Percentiles rank a stretch among this genome's conserved stretches.
These are phyloP conservation scores for Gymnopithys bicolor DNA, from an alignment of 2,797 vertebrate species.

Conservation along the genomic window DNA sequence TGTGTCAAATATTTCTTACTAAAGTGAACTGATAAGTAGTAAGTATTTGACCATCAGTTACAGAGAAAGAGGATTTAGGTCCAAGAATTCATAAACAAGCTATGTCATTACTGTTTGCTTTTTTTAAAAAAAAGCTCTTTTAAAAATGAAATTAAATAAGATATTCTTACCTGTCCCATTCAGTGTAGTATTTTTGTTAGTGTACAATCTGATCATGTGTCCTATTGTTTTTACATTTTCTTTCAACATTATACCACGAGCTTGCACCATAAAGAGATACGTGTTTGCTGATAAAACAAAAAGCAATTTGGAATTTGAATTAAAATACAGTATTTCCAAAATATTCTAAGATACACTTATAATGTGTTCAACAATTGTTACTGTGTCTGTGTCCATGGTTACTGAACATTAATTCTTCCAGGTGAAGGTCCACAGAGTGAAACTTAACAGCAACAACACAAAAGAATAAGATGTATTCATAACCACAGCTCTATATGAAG, in stretches of 20 bases:
- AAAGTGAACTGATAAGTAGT: not conserved
- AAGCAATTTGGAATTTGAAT: slow-evolving; percentile 22
- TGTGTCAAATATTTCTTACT: not conserved
- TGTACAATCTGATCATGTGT: slow-evolving; percentile 95
- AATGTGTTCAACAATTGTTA: not conserved
- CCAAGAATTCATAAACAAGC: not conserved
- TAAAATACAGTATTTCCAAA: slow-evolving; percentile 31
- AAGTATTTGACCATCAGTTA: not conserved
- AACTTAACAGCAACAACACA: not conserved
- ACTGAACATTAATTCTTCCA: not conserved
- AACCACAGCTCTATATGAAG: not conserved
- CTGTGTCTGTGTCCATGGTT: not conserved
- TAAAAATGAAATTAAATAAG: not conserved
- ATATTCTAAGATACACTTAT: not conserved
- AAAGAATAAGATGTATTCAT: not conserved
- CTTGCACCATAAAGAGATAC: slow-evolving; percentile 98
- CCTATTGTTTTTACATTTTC: slow-evolving; percentile 96
- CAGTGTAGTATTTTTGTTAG: slow-evolving; percentile 93
- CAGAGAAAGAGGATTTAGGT: not conserved
- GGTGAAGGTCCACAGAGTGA: not conserved
- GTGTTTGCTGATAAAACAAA: slow-evolving; percentile 88
- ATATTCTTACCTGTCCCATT: slow-evolving; percentile 90
- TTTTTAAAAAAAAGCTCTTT: not conserved
- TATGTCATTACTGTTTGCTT: not conserved
- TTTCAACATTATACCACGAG: slow-evolving; percentile 95